Conservation (phyloP, 1,140 invertebrate species). For the Sarcophaga bullata region DNA sequence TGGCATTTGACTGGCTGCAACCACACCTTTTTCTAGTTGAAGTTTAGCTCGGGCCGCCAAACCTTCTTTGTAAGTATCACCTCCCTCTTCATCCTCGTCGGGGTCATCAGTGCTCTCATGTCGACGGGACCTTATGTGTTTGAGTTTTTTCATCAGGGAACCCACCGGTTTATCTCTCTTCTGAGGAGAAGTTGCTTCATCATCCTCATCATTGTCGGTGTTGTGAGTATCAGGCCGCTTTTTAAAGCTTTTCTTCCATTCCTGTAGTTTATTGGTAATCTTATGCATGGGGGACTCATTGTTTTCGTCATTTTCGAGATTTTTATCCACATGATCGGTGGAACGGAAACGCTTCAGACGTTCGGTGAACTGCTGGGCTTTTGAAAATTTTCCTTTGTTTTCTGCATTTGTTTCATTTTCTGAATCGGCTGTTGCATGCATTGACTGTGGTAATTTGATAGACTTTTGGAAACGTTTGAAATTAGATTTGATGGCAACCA, state of each 20-base stretch:
- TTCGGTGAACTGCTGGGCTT: constrained; percentile 38
- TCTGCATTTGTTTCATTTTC: background rate
- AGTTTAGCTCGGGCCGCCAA: constrained; percentile 2
- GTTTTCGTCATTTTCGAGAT: constrained; percentile 42
- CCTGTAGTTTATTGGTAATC: constrained; percentile 41
- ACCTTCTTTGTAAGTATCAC: constrained; percentile 1
- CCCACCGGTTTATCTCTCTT: constrained; percentile 28
- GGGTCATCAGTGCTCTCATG: constrained; percentile 38
- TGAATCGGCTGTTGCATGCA: background rate
- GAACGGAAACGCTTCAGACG: constrained; percentile 39
- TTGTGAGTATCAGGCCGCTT: constrained; percentile 25
- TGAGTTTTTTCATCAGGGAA: constrained; percentile 43
- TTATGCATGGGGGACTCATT: constrained; percentile 49
- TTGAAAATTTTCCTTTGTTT: constrained; percentile 19
- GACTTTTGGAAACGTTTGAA: constrained; percentile 54
- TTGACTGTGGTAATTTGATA: constrained; percentile 52
- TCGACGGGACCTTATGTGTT: constrained; percentile 42
- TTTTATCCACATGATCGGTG: constrained; percentile 42
- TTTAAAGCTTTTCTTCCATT: constrained; percentile 47
- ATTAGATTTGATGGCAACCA: constrained; percentile 41
- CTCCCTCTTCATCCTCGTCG: constrained; percentile 29
- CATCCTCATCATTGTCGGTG: background rate
- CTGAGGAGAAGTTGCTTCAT: background rate
- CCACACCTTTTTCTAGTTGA: constrained; percentile 49
- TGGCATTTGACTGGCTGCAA: constrained; percentile 37